Evolutionary conservation across 2,797 vertebrate genomes (phyloP), one percentile per base, ranked within the genome.

Genomic region (Semotilus atromaculatus): DNA sequence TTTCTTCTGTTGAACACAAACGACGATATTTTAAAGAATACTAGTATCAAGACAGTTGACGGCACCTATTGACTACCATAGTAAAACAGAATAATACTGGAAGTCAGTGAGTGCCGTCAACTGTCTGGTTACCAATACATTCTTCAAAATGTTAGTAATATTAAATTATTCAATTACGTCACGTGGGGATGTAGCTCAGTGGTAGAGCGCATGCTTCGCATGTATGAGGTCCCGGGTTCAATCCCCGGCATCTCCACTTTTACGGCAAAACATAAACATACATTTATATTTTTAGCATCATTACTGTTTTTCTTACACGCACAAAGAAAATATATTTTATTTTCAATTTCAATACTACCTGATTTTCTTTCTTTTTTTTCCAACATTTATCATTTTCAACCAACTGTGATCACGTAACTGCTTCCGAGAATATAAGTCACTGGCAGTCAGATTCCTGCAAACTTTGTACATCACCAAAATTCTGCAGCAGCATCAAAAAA

Each of bases 211-310:
- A 90, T 93, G 92, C 90, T 92, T 92, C 89, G 87, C 91, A 92
- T 92, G 90, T 90, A 91, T 93, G 91, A 93, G 92, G 92, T 88
- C 92, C 92, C 90, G 91, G 92, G 91, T 92, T 93, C 92, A 91
- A 92, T 93, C 91, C 92, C 92, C 91, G 90, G 91, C 92, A 93
- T 93, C 92, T 92, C 91, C 92, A 93, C 55, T 64, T 40, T 73
- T 72, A 14, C 11, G 4, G 1, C 23, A 58, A 58, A 5, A n/a
- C 55, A n/a, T n/a, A 19, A 55, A 13, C 14, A 29, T 29, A 14
- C 1, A 26, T 60, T 16, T 7, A 16, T 1, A 7, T 62, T 62
- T 29, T 16, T 14, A 62, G 11, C 58, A 62, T 62, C 26, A 26
- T n/a, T n/a, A n/a, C n/a, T n/a, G n/a, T n/a, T n/a, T n/a, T n/a